These are phyloP conservation scores for Pyrocephalus nanus DNA, from an alignment of 2,797 vertebrate species.

Conservation along the genomic window DNA sequence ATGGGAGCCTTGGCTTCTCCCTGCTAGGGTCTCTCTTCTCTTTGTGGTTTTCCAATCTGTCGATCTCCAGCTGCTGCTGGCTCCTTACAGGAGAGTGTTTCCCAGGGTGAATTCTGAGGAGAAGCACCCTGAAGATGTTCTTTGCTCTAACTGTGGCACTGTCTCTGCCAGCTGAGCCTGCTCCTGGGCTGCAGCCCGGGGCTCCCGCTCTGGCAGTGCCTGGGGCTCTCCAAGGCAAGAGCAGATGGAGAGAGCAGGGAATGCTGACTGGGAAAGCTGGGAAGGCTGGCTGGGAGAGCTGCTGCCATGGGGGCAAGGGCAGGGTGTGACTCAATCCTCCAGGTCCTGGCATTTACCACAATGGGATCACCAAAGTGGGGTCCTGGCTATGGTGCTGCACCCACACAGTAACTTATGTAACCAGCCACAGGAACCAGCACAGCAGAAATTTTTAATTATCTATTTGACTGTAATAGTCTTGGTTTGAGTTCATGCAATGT, in stretches of 20 bases:
- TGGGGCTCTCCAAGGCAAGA: background rate
- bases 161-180: background rate
- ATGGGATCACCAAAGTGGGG: accelerated
- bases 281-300: background rate
- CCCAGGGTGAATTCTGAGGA: background rate
- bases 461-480: background rate
- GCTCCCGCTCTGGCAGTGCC: background rate
- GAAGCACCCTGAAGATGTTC: background rate
- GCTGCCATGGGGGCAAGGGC: background rate
- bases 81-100: background rate
- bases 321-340: background rate
- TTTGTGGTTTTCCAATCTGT: background rate
- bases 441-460: slow-evolving; percentile 48
- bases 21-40: accelerated
- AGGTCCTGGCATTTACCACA: background rate
- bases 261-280: background rate
- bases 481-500: background rate
- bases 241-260: background rate
- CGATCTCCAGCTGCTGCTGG: background rate
- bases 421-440: background rate
- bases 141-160: background rate
- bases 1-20: background rate
- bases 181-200: background rate
- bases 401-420: background rate
- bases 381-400: background rate